phyloP scores from a whole-genome alignment of 2,888 invertebrate genomes.

The Ornithoptera priamus region DNA sequence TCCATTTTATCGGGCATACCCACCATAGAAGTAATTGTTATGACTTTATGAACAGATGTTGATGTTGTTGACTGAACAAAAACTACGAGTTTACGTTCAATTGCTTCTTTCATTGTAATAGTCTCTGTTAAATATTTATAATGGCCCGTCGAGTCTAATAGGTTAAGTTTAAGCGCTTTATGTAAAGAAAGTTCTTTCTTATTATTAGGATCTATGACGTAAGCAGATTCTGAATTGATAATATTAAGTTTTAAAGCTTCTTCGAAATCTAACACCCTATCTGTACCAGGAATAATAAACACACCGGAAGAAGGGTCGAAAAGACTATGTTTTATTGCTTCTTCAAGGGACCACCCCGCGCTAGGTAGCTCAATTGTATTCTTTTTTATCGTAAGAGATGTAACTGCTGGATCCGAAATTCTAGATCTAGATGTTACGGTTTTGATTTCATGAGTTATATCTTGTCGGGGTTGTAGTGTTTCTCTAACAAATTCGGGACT shows the following conservation, averaged over 20 bases:
- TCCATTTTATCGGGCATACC: conserved; percentile 87
- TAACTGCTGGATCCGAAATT: conserved; percentile 72
- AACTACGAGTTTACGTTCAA: conserved; percentile 82
- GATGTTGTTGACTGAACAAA: conserved; percentile 77
- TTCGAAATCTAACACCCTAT: conserved; percentile 89
- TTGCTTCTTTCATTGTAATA: conserved; percentile 87
- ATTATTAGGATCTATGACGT: conserved; percentile 88
- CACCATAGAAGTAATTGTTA: conserved; percentile 86
- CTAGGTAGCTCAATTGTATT: conserved; percentile 89
- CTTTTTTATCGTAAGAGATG: conserved; percentile 79
- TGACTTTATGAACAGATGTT: conserved; percentile 79
- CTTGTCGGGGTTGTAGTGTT: conserved; percentile 47
- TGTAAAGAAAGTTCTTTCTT: conserved; percentile 84
- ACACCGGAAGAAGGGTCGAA: conserved; percentile 91
- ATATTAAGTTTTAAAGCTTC: conserved; percentile 93
- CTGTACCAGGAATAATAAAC: conserved; percentile 92
- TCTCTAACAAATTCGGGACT: conserved; percentile 75
- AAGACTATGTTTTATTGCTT: conserved; percentile 89
- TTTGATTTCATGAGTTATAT: conserved; percentile 54
- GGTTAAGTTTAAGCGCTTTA: conserved; percentile 87
- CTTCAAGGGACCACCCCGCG: conserved; percentile 90
- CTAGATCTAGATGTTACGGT: conserved; percentile 66
- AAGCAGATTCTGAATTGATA: conserved; percentile 90
- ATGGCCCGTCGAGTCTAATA: conserved; percentile 89
- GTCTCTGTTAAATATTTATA: conserved; percentile 80